Evolutionary conservation across 1,140 invertebrate genomes (phyloP).

Genomic region (Heliconius himera): DNA sequence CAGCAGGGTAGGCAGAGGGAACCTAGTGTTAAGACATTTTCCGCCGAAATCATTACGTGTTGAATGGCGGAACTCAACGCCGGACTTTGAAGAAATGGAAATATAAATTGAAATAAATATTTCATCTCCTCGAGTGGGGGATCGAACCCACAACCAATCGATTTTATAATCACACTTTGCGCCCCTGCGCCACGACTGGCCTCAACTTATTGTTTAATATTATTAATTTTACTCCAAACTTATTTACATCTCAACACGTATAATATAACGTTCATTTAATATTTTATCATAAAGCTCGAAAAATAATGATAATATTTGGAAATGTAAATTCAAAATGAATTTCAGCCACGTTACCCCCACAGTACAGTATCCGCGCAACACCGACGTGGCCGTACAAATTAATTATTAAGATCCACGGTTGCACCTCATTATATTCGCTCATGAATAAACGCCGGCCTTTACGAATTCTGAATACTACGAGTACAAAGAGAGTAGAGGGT

Average conservation of each 20-base stretch:
- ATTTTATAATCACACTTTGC: too few relatives aligned
- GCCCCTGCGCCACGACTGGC: too few relatives aligned
- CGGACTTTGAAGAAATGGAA: too few relatives aligned
- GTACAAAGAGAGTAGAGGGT: constrained; percentile 28
- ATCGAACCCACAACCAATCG: too few relatives aligned
- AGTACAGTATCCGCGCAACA: constrained; percentile 4
- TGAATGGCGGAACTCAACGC: too few relatives aligned
- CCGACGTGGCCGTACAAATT: constrained; percentile 19
- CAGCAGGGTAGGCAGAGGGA: too few relatives aligned
- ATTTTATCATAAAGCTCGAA: neutral
- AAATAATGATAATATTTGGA: constrained; percentile 16
- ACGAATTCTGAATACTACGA: constrained; percentile 29
- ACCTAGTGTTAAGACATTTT: too few relatives aligned
- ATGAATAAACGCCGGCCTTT: constrained; percentile 32
- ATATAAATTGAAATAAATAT: too few relatives aligned
- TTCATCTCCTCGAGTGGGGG: too few relatives aligned
- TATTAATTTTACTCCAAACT: neutral
- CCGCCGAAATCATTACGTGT: too few relatives aligned
- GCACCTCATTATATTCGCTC: constrained; percentile 31
- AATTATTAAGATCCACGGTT: constrained; percentile 32
- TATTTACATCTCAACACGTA: neutral
- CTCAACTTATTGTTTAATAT: neutral
- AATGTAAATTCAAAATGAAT: constrained; percentile 10
- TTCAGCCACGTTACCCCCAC: constrained; percentile 4
- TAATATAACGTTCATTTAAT: neutral